Percentiles rank a stretch among this genome's conserved stretches.
Conservation (phyloP, 1,140 invertebrate genomes). For the Drosophila kanapiae region DNA sequence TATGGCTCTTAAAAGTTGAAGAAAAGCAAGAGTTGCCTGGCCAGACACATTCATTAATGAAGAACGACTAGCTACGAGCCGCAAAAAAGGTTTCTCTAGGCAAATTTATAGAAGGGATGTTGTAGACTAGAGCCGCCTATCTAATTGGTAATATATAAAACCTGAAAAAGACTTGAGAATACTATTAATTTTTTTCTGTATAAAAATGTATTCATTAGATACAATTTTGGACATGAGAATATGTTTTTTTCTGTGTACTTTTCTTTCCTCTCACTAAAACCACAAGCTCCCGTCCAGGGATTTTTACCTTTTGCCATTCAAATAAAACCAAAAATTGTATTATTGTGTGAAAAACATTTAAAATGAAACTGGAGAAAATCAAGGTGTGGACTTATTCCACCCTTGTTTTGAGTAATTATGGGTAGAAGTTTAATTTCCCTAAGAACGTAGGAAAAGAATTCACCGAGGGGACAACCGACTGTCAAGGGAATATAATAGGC, state of each 20-base stretch:
- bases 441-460: constrained; percentile 8
- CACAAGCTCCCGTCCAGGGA: not conserved
- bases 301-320: constrained; percentile 24
- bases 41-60: constrained; percentile 29
- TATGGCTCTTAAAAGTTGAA: constrained; percentile 52
- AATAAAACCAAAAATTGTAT: constrained; percentile 31
- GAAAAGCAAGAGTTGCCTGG: constrained; percentile 56
- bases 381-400: not conserved
- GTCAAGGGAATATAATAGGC: constrained; percentile 12
- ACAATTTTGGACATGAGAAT: too few relatives aligned
- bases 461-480: not conserved
- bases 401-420: constrained; percentile 57
- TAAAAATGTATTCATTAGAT: too few relatives aligned
- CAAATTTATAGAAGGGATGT: not conserved
- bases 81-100: not conserved
- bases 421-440: constrained; percentile 37
- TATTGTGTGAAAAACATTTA: constrained; percentile 38
- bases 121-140: too few relatives aligned
- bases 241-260: constrained; percentile 22
- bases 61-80: not conserved
- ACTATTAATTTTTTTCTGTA: too few relatives aligned
- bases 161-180: too few relatives aligned
- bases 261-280: constrained; percentile 5
- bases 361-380: constrained; percentile 1
- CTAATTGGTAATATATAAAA: not conserved